phyloP scores from a whole-genome alignment of 2,888 invertebrate species.

The Mythimna lalbum region DNA sequence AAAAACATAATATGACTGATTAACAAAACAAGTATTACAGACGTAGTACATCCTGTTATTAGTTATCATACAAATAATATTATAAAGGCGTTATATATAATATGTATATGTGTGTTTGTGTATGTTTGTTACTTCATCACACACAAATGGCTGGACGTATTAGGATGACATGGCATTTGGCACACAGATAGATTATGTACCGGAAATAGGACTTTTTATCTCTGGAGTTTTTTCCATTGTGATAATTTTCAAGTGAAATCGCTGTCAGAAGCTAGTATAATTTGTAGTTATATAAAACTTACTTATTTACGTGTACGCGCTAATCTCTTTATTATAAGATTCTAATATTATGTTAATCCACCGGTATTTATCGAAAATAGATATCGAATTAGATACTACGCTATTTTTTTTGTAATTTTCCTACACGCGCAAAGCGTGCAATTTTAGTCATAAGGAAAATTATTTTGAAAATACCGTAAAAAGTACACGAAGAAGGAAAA shows the following conservation, averaged over 20 bases:
- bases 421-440: too few species aligned
- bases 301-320: not conserved
- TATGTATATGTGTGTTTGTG: too few species aligned
- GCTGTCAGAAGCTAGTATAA: too few species aligned
- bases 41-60: not conserved
- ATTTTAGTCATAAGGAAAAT: constrained; percentile 22
- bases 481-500: not conserved
- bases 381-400: constrained; percentile 20
- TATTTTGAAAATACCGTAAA: not conserved
- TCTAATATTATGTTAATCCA: constrained; percentile 9
- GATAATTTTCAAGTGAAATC: too few species aligned
- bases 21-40: not conserved
- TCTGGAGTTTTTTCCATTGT: too few species aligned
- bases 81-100: too few species aligned
- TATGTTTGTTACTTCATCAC: too few species aligned
- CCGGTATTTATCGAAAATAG: not conserved
- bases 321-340: constrained; percentile 4
- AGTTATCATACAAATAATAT: not conserved
- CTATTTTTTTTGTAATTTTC: too few species aligned
- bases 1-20: constrained; percentile 27
- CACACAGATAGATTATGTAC: too few species aligned
- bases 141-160: too few species aligned
- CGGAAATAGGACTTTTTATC: too few species aligned
- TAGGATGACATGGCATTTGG: too few species aligned
- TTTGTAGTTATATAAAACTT: not conserved